phyloP scores from a whole-genome alignment of 2,797 vertebrate genomes.

The Microctenopoma lineatum region DNA sequence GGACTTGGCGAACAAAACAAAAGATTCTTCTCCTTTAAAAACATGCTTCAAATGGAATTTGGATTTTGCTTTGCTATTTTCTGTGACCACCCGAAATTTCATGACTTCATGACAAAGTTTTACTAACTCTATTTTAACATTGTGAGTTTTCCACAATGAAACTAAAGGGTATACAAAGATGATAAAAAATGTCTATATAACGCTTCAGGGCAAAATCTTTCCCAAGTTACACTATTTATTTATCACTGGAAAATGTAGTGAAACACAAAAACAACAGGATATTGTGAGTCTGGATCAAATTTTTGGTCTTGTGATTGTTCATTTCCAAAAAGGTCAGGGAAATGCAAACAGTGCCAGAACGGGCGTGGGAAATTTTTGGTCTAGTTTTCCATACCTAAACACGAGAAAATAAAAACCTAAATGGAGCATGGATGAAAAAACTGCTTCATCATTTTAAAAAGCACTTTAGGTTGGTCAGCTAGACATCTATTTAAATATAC shows the following conservation, averaged over 20 bases:
- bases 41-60: slow-evolving; percentile 3
- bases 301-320: slow-evolving; percentile 30
- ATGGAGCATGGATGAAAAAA: neutral
- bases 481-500: slow-evolving; percentile 35
- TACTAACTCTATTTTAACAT: slow-evolving; percentile 25
- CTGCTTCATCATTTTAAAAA: slow-evolving; percentile 21
- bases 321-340: slow-evolving; percentile 35
- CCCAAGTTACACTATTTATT: slow-evolving; percentile 45
- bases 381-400: slow-evolving; percentile 5
- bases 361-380: slow-evolving; percentile 2
- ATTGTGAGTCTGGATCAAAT: slow-evolving; percentile 37
- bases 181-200: slow-evolving; percentile 53
- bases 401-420: slow-evolving; percentile 3
- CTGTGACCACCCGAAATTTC: slow-evolving; percentile 25
- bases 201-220: slow-evolving; percentile 35
- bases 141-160: slow-evolving; percentile 22
- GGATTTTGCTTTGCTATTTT: neutral
- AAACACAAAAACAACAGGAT: slow-evolving; percentile 32
- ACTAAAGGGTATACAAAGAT: neutral
- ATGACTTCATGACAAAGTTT: slow-evolving; percentile 33
- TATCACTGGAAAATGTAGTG: slow-evolving; percentile 32
- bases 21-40: neutral
- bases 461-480: slow-evolving; percentile 1
- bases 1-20: neutral
- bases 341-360: slow-evolving; percentile 30